phyloP scores from a whole-genome alignment of 1,140 invertebrate genomes.

The Frieseomelitta varia region DNA sequence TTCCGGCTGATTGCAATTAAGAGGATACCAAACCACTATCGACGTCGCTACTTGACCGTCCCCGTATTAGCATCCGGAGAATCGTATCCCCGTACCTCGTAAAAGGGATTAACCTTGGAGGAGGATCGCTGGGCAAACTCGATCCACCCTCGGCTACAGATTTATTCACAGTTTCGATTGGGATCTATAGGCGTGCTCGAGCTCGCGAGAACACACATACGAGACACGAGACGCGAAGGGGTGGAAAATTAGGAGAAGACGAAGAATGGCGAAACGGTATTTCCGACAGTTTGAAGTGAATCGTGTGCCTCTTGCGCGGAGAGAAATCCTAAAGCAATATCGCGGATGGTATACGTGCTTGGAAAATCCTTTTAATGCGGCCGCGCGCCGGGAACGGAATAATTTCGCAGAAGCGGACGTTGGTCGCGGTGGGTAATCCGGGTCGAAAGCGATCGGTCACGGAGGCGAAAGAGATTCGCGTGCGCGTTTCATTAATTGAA shows the following conservation, averaged over 20 bases:
- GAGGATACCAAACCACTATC: conserved; percentile 54
- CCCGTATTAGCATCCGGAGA: conserved; percentile 53
- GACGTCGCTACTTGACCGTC: conserved; percentile 48
- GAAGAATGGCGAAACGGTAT: neutral
- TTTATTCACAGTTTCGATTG: neutral
- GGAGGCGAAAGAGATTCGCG: conserved; percentile 41
- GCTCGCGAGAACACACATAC: no score
- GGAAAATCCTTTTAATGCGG: conserved; percentile 19
- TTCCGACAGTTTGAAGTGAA: neutral
- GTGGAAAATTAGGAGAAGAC: neutral
- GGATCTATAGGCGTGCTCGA: neutral
- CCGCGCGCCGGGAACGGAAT: neutral
- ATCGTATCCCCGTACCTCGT: conserved; percentile 6
- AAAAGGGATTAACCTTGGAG: conserved; percentile 1
- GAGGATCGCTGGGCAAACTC: neutral
- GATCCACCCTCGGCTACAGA: neutral
- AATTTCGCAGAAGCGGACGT: conserved; percentile 14
- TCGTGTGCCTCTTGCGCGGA: neutral
- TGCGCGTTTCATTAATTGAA: conserved; percentile 70
- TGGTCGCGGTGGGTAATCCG: conserved; percentile 14
- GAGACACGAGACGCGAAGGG: no score
- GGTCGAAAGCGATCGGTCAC: conserved; percentile 46
- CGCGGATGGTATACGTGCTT: neutral
- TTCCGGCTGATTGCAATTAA: conserved; percentile 66
- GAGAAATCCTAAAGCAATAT: neutral